Evolutionary conservation across 2,797 vertebrate species (phyloP).

Genomic region (Galago senegalensis): DNA sequence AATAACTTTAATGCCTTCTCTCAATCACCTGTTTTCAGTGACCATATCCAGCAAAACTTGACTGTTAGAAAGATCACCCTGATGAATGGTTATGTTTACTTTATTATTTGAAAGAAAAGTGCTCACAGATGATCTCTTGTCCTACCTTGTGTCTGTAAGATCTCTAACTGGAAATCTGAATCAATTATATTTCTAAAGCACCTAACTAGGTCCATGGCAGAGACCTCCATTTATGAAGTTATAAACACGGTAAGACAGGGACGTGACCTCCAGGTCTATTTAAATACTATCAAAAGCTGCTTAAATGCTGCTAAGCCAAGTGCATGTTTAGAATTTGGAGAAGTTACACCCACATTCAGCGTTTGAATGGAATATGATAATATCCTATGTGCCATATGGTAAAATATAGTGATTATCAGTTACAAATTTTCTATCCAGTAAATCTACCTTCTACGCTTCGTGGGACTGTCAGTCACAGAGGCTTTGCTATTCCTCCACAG

Average conservation of each 20-base stretch:
- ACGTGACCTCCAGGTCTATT: background rate
- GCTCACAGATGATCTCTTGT: background rate
- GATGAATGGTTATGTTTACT: background rate
- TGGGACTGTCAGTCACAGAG: background rate
- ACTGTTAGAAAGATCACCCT: background rate
- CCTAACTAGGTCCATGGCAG: background rate
- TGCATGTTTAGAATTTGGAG: background rate
- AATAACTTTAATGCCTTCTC: background rate
- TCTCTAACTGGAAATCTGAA: constrained; percentile 14
- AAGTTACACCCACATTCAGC: background rate
- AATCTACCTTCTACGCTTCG: background rate
- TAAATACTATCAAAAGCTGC: background rate
- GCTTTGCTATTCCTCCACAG: background rate
- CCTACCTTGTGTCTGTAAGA: background rate
- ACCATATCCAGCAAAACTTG: background rate
- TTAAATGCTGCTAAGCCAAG: background rate
- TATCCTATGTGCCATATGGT: background rate
- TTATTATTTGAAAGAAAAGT: background rate
- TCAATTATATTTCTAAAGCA: background rate
- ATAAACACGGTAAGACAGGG: background rate
- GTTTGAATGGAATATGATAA: background rate
- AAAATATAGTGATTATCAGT: background rate
- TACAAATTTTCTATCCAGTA: background rate
- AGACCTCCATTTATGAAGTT: constrained; percentile 5
- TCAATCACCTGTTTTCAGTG: background rate